phyloP scores from a whole-genome alignment of 2,113 vertebrate genomes.

The Phaethornis superciliosus region DNA sequence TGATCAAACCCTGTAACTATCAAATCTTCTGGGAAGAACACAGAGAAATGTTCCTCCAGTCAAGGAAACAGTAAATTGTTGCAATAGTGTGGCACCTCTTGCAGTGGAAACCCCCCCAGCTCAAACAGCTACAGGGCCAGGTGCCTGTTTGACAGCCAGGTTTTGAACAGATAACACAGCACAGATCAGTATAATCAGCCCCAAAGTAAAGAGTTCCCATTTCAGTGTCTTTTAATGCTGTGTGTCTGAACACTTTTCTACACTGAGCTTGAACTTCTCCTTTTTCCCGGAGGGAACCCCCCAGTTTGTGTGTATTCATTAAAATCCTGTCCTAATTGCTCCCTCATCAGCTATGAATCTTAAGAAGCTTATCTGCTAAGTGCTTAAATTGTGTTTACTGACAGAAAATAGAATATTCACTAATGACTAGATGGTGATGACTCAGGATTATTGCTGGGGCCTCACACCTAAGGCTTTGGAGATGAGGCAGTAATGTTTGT shows the following conservation, averaged over 20 bases:
- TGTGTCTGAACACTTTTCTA: slow-evolving; percentile 42
- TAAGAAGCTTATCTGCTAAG: slow-evolving; percentile 72
- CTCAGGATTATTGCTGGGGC: slow-evolving; percentile 25
- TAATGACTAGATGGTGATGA: slow-evolving; percentile 49
- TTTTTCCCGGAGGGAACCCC: slow-evolving; percentile 36
- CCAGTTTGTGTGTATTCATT: slow-evolving; percentile 71
- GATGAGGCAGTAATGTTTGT: background rate
- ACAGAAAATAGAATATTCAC: slow-evolving; percentile 73
- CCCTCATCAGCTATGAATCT: slow-evolving; percentile 76
- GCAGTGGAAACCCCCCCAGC: background rate
- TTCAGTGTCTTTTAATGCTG: slow-evolving; percentile 39
- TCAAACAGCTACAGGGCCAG: background rate
- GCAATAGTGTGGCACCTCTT: background rate
- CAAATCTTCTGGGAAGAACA: slow-evolving; percentile 5
- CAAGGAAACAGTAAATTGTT: slow-evolving; percentile 28
- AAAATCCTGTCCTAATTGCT: slow-evolving; percentile 75
- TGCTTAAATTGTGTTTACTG: slow-evolving; percentile 75
- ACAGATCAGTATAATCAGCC: slow-evolving; percentile 43
- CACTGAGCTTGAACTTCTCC: slow-evolving; percentile 40
- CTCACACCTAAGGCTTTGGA: slow-evolving; percentile 31
- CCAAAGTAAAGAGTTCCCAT: slow-evolving; percentile 33
- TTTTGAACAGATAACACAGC: background rate
- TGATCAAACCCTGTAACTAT: background rate
- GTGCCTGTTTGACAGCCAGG: background rate
- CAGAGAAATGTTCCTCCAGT: background rate